phyloP scores from a whole-genome alignment of 2,888 invertebrate species.

The Pristionchus entomophagus region DNA sequence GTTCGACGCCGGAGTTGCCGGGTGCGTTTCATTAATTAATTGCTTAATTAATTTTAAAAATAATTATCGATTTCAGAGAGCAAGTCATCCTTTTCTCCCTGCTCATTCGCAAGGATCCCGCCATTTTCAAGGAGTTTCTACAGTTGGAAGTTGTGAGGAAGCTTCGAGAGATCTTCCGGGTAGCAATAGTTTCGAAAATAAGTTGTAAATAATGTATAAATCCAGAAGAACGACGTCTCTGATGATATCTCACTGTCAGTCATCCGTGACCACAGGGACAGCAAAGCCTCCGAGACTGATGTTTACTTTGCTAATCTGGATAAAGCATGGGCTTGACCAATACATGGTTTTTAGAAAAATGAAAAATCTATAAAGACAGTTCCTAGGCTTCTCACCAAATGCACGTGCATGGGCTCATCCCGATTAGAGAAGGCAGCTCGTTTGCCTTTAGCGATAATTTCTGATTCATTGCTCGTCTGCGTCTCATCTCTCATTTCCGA shows the following conservation, averaged over 20 bases:
- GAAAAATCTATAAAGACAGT: too few species aligned
- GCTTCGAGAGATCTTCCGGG: not conserved
- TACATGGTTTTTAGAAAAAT: too few species aligned
- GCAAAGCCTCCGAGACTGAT: not conserved
- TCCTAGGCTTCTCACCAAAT: too few species aligned
- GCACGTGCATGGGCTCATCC: too few species aligned
- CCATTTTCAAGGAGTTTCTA: not conserved
- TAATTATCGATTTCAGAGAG: not conserved
- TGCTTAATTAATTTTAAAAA: too few species aligned
- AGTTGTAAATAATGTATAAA: too few species aligned
- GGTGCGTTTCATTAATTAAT: not conserved
- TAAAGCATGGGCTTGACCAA: not conserved
- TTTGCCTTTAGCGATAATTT: too few species aligned
- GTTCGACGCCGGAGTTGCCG: not conserved
- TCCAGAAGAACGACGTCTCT: too few species aligned
- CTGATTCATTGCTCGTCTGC: not conserved
- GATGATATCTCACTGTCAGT: too few species aligned
- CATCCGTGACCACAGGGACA: not conserved
- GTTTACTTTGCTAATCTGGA: not conserved
- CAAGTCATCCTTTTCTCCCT: not conserved
- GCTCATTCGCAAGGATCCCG: not conserved
- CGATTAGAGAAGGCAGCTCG: too few species aligned
- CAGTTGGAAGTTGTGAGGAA: not conserved
- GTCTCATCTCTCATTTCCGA: not conserved
- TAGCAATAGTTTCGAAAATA: too few species aligned